A percentile compares a stretch with the other conserved stretches of the same genome.
Evolutionary conservation across 2,113 vertebrate species (phyloP).

Genomic region (Phalacrocorax aristotelis): DNA sequence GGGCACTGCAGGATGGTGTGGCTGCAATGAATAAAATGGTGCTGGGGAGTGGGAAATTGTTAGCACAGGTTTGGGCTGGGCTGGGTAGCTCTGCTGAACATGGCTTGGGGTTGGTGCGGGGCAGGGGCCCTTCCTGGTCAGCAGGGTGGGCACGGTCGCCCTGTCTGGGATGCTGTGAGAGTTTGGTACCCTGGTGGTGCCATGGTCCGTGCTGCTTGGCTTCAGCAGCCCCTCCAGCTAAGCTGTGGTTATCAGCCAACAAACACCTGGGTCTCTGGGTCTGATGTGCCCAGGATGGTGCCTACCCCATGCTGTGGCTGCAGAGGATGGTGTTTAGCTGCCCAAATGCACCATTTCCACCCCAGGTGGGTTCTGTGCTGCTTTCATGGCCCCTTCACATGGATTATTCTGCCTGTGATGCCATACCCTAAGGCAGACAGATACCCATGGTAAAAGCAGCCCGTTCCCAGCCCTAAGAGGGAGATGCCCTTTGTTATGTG

Average conservation of each 20-base stretch:
- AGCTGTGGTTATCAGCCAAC: neutral
- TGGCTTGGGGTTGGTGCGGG: neutral
- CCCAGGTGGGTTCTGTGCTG: neutral
- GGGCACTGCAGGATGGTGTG: too few relatives aligned
- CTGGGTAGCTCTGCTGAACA: neutral
- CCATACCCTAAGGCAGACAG: neutral
- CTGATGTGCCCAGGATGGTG: neutral
- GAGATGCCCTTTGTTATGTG: neutral
- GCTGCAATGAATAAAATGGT: neutral
- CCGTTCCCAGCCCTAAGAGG: fast-evolving
- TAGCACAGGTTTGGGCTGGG: neutral
- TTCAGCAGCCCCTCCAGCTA: neutral
- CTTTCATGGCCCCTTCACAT: fast-evolving
- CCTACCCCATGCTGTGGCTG: neutral
- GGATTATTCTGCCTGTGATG: neutral
- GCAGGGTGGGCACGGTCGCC: neutral
- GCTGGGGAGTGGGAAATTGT: neutral
- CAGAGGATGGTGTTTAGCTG: neutral
- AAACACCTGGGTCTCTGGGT: neutral
- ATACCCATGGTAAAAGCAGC: neutral
- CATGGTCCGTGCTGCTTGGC: fast-evolving
- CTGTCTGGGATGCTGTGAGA: neutral
- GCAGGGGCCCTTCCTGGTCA: neutral
- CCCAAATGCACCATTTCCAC: neutral
- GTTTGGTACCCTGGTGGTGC: neutral